These are phyloP conservation scores for Polia nebulosa DNA, from an alignment of 2,888 invertebrate genomes.

Conservation along the genomic window DNA sequence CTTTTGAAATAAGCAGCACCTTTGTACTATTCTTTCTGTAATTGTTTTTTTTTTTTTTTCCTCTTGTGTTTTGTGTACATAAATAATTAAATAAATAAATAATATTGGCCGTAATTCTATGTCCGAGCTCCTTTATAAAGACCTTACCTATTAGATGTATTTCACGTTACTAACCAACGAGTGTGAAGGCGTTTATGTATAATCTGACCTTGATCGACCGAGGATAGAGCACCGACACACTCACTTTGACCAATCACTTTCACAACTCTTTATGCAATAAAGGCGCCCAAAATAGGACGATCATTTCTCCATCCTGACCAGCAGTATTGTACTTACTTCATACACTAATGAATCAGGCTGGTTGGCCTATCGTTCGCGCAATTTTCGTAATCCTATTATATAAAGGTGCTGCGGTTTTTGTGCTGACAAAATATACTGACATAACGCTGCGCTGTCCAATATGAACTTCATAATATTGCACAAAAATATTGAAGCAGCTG, in stretches of 20 bases:
- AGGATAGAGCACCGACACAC: constrained; percentile 19
- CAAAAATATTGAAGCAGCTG: constrained; percentile 21
- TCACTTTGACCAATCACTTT: constrained; percentile 34
- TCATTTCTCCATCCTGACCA: constrained; percentile 59
- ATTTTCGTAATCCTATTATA: constrained; percentile 69
- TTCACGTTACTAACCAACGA: neutral
- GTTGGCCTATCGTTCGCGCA: constrained; percentile 47
- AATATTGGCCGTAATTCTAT: too few relatives aligned
- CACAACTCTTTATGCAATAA: constrained; percentile 49
- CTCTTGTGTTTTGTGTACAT: too few relatives aligned
- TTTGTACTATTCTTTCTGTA: too few relatives aligned
- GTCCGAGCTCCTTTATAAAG: too few relatives aligned
- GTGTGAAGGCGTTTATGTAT: neutral
- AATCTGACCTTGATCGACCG: constrained; percentile 27
- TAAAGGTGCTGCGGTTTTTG: constrained; percentile 58
- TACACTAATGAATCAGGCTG: constrained; percentile 54
- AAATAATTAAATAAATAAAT: too few relatives aligned
- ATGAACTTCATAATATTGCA: constrained; percentile 35
- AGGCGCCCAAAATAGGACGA: constrained; percentile 49
- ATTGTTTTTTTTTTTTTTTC: too few relatives aligned
- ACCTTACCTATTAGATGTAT: neutral
- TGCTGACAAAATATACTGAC: constrained; percentile 64
- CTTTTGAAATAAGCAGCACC: too few relatives aligned
- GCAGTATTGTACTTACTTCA: constrained; percentile 20
- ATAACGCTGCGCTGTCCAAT: constrained; percentile 54